A percentile compares a stretch with the other conserved stretches of the same genome.
Conservation (phyloP, 2,113 vertebrate genomes). For the Anhinga anhinga region DNA sequence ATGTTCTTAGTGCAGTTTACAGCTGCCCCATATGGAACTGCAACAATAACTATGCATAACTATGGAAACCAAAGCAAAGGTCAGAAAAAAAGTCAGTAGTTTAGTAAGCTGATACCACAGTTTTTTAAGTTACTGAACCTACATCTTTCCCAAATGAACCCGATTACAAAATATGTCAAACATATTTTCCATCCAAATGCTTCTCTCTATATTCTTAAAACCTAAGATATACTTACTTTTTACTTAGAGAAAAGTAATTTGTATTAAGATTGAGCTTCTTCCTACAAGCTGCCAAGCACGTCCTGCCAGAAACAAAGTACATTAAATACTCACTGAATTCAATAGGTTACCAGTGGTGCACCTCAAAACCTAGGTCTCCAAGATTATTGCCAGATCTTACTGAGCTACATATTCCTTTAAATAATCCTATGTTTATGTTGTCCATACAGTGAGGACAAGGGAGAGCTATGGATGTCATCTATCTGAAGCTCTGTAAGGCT, state of each 20-base stretch:
- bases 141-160: neutral
- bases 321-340: neutral
- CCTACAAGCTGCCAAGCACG: neutral
- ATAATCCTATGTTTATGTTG: neutral
- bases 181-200: neutral
- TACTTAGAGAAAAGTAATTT: neutral
- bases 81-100: neutral
- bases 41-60: conserved; percentile 30
- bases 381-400: neutral
- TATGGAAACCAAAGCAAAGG: conserved; percentile 37
- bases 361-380: neutral
- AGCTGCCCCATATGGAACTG: conserved; percentile 23
- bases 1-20: conserved; percentile 10
- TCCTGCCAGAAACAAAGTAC: neutral
- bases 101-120: neutral
- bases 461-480: too few relatives aligned
- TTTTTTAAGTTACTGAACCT: neutral
- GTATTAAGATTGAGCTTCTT: neutral
- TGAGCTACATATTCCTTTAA: neutral
- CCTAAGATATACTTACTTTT: neutral
- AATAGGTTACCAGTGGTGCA: neutral
- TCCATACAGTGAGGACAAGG: neutral
- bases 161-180: neutral
- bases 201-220: neutral
- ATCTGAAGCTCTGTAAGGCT: too few relatives aligned